Base-by-base conservation (phyloP, 2,113 vertebrate genomes). In the Fregata magnificens region DNA sequence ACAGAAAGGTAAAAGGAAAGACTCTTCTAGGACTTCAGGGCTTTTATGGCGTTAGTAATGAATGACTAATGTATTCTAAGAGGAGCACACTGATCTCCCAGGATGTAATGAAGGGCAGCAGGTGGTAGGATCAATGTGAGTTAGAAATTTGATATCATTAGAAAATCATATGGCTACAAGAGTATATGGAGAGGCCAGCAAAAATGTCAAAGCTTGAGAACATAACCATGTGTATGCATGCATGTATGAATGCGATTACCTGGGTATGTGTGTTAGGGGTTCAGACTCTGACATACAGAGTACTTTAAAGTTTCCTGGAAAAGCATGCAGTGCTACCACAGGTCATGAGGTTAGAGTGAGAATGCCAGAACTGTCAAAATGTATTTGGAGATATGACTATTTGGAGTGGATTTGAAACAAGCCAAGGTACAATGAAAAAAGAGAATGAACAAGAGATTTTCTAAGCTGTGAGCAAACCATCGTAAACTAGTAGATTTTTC, bases 1-100 rank as follows among this genome's bases (percentile, higher is more conserved):
- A 92, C 16, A 96, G 86, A 95, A 97, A 97, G 45, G 71, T 88
- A 92, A 90, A 96, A 95, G 62, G 85, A 96, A 93, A 91, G 34
- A 80, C 50, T 94, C 16, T 16, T 79, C 66, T 78, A 86, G 91
- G 89, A 89, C 81, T 90, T 80, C 49, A 40, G 71, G 66, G 88
- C n/a, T 94, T 93, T 78, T 86, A 91, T 42, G 86, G 93, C 3
- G 1, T 91, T 91, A 56, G n/a, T 91, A 84, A 88, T 72, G 80
- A 95, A 95, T 83, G 88, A 83, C 40, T 88, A 94, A 91, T 81
- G 42, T 72, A 69, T 86, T 93, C 88, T 91, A 94, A 96, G 62
- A 92, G 56, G 25, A 94, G 63, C 83, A 44, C 6, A 2, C 20
- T 91, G 92, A 96, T 94, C 58, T 96, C 63, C 86, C 92, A 96